Evolutionary conservation across 2,888 invertebrate genomes (phyloP), one percentile per base, ranked within the genome.

Genomic region (Trimorus sp.): DNA sequence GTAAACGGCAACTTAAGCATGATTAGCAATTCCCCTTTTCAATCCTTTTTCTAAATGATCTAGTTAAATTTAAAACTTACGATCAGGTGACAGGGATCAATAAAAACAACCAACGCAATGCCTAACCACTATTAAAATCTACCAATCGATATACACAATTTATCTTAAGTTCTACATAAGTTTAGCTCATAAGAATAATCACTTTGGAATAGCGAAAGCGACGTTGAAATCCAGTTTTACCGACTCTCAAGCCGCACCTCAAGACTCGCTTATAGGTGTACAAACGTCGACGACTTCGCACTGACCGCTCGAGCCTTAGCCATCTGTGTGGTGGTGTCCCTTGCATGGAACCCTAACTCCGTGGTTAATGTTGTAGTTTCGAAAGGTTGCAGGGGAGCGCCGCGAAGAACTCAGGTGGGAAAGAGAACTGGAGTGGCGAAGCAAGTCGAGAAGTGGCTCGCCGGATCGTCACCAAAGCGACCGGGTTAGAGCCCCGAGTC

Each of bases 381-480:
- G 91, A 90, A 91, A 92, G 91, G 92, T 92, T 89, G 92, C 92
- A 89, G 92, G 92, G 60, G 92, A 92, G 85, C 90, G 91, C 40
- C 90, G 92, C 38, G 92, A 91, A 69, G 92, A 92, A 77, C 87
- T 91, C 73, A 89, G 87, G 84, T 90, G 91, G 89, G 92, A 91
- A 62, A 87, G 90, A 40, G 92, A 92, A 77, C 86, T 92, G 80
- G 92, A 92, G 73, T 92, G 92, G 89, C 89, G 91, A 76, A 91
- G 89, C 85, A 91, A 90, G 80, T 91, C 91, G 8, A 89, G 91
- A 73, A 89, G 90, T 56, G 90, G 91, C 8, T 92, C 91, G 4
- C 91, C 91, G 5, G 91, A 91, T 79, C 89, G 91, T 60, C 89
- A 89, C 84, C 92, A 91, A 75, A 87, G 89, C 94, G 95, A 89